A percentile compares a stretch with the other conserved stretches of the same genome.
These are phyloP conservation scores for Microchirus variegatus DNA, from an alignment of 2,797 vertebrate genomes.

Conservation along the genomic window DNA sequence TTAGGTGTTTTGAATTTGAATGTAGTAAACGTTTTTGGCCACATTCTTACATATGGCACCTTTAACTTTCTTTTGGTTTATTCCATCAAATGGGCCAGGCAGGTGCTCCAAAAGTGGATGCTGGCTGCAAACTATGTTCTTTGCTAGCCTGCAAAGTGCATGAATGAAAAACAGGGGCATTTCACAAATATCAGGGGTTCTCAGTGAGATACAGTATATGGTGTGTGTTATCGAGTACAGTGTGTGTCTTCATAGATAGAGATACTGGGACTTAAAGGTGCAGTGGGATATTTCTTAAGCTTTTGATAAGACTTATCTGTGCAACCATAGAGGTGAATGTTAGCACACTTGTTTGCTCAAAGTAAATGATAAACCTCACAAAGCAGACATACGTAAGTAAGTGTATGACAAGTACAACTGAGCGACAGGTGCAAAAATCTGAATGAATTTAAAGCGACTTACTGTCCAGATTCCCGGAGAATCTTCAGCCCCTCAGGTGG, in stretches of 20 bases:
- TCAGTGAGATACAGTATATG: not conserved
- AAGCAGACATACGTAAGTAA: conserved; percentile 19
- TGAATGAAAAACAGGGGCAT: not conserved
- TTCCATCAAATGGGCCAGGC: no score
- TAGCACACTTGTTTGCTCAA: conserved; percentile 49
- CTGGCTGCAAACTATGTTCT: no score
- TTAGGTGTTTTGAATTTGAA: no score
- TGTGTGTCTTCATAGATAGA: no score
- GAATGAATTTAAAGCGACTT: conserved; percentile 53
- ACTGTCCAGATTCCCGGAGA: conserved; percentile 83
- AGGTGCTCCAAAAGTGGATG: no score
- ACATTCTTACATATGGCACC: no score
- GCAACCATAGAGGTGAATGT: conserved; percentile 38
- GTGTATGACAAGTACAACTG: not conserved
- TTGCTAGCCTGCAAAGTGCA: not conserved
- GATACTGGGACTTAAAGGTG: not conserved
- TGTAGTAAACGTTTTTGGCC: no score
- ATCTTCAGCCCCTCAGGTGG: conserved; percentile 83
- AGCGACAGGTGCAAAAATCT: not conserved
- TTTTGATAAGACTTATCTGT: conserved; percentile 39
- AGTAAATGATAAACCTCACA: conserved; percentile 62
- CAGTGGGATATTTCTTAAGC: conserved; percentile 7
- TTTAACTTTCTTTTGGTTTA: no score
- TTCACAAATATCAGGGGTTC: no score
- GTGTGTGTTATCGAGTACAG: not conserved